A percentile compares a stretch with the other conserved stretches of the same genome.
phyloP scores from a whole-genome alignment of 2,888 invertebrate genomes.

The Pristionchus entomophagus region DNA sequence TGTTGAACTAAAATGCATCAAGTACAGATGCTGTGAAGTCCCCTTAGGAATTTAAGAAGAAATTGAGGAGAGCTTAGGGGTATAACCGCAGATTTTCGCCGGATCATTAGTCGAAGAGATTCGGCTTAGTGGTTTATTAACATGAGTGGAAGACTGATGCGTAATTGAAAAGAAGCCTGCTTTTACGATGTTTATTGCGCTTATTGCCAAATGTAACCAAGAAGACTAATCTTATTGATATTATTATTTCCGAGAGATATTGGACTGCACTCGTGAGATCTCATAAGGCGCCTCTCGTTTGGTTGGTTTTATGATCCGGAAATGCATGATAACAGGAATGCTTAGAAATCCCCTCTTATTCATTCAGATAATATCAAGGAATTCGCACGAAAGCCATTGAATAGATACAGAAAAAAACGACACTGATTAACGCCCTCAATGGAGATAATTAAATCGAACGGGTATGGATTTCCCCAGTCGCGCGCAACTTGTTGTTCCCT shows the following conservation, averaged over 20 bases:
- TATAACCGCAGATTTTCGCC: background rate
- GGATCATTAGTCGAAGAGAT: background rate
- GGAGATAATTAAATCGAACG: too few relatives aligned
- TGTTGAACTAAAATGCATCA: too few relatives aligned
- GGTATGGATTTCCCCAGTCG: too few relatives aligned
- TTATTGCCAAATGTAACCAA: slow-evolving; percentile 17
- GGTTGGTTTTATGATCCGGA: too few relatives aligned
- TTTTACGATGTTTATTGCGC: background rate
- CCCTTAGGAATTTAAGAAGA: background rate
- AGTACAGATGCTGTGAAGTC: background rate
- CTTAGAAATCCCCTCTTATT: too few relatives aligned
- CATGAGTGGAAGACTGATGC: background rate
- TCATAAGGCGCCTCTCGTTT: too few relatives aligned
- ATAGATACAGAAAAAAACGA: too few relatives aligned
- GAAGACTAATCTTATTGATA: background rate
- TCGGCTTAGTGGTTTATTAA: slow-evolving; percentile 1
- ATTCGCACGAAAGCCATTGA: too few relatives aligned
- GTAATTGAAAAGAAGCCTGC: slow-evolving; percentile 26
- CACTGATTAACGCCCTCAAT: too few relatives aligned
- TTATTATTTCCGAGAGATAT: background rate
- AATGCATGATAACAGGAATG: too few relatives aligned
- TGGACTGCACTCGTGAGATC: background rate
- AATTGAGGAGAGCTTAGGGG: background rate
- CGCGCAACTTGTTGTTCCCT: too few relatives aligned
- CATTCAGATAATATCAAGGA: too few relatives aligned